phyloP scores from a whole-genome alignment of 2,888 invertebrate species.

The Spatulosminthurus flaviceps region DNA sequence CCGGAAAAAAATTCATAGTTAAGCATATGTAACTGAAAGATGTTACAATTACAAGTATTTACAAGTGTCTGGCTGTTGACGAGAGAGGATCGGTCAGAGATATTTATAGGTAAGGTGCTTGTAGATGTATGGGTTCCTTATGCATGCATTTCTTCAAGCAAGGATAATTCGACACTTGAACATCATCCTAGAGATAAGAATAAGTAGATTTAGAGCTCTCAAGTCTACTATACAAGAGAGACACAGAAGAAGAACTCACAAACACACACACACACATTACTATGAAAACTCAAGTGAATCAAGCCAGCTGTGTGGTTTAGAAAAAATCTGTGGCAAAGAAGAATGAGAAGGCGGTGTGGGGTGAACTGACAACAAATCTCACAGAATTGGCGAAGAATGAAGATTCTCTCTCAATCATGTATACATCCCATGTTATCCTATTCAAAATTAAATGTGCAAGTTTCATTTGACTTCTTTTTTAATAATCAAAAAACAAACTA shows the following conservation, averaged over 20 bases:
- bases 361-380: conserved; percentile 1
- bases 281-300: neutral
- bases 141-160: no score
- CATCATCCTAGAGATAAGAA: neutral
- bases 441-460: no score
- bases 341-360: conserved; percentile 10
- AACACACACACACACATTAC: no score
- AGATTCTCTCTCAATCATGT: no score
- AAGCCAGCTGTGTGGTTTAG: conserved; percentile 3
- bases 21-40: neutral
- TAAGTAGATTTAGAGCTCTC: neutral
- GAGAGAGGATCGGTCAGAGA: conserved; percentile 6
- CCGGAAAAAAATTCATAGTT: neutral
- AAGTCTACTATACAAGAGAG: neutral
- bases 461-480: no score
- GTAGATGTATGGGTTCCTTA: neutral
- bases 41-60: neutral
- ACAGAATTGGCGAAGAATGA: neutral
- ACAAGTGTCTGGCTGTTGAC: conserved; percentile 14
- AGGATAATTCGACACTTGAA: neutral
- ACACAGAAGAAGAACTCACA: no score
- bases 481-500: no score
- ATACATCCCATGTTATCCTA: no score
- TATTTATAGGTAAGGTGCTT: conserved; percentile 1
- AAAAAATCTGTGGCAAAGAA: neutral